These are phyloP conservation scores for Anastatus disparis DNA, from an alignment of 1,140 invertebrate species.

Conservation along the genomic window DNA sequence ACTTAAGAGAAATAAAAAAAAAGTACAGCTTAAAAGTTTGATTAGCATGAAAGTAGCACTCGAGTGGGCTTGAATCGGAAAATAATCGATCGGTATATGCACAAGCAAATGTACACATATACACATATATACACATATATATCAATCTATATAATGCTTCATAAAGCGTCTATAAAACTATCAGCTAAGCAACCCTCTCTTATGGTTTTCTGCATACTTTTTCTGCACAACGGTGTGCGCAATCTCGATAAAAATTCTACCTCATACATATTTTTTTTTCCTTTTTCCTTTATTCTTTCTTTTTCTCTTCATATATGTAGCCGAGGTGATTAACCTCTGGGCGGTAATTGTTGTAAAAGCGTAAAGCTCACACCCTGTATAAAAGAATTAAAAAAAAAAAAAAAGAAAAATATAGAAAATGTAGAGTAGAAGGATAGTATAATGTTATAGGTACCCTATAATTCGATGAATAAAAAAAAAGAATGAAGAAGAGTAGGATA, in stretches of 20 bases:
- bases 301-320: neutral
- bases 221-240: neutral
- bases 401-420: neutral
- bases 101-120: no score
- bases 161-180: no score
- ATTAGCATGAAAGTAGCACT: slow-evolving; percentile 23
- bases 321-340: slow-evolving; percentile 27
- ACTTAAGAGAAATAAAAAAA: no score
- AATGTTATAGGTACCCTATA: no score
- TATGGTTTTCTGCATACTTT: neutral
- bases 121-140: no score
- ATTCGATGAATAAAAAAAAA: no score
- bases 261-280: no score
- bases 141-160: no score
- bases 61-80: slow-evolving; percentile 25
- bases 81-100: slow-evolving; percentile 40
- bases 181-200: no score
- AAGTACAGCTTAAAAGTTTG: slow-evolving; percentile 12
- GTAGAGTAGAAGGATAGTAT: neutral
- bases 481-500: no score
- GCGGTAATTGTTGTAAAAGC: slow-evolving; percentile 34
- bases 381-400: neutral
- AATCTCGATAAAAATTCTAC: slow-evolving; percentile 32
- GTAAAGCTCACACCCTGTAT: neutral
- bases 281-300: neutral